Evolutionary conservation across 2,113 vertebrate genomes (phyloP).

Genomic region (Seriola rivoliana): DNA sequence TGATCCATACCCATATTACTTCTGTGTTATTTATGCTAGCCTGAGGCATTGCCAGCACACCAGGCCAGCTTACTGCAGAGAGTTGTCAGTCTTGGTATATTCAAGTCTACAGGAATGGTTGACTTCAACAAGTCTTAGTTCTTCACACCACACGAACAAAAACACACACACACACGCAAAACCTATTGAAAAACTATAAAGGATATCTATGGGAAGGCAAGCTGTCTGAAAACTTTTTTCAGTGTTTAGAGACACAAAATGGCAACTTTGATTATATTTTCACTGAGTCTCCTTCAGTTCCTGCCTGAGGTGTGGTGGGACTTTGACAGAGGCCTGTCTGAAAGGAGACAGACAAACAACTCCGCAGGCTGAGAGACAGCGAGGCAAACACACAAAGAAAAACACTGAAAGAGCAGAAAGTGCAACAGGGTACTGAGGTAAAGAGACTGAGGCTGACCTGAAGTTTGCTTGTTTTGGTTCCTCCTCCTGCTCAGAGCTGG

Average conservation of each 20-base stretch:
- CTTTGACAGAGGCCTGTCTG: conserved; percentile 53
- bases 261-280: conserved; percentile 50
- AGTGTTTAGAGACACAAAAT: conserved; percentile 51
- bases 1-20: conserved; percentile 15
- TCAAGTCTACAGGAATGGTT: conserved; percentile 6
- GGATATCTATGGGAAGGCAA: background rate
- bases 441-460: conserved; percentile 81
- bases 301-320: conserved; percentile 40
- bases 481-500: conserved; percentile 50
- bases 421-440: background rate
- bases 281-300: conserved; percentile 41
- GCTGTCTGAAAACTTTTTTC: conserved; percentile 34
- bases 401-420: conserved; percentile 14
- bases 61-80: conserved; percentile 32
- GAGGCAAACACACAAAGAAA: conserved; percentile 43
- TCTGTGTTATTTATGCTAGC: conserved; percentile 58
- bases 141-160: conserved; percentile 8
- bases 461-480: conserved; percentile 81
- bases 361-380: conserved; percentile 40
- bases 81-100: conserved; percentile 18
- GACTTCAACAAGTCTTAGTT: conserved; percentile 33
- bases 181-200: background rate
- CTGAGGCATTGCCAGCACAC: conserved; percentile 41
- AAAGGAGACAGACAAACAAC: conserved; percentile 52
- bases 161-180: background rate